Percentiles rank a stretch among this genome's conserved stretches.
Conservation (phyloP, 2,888 invertebrate species). For the Pachliopta kotzebuea region DNA sequence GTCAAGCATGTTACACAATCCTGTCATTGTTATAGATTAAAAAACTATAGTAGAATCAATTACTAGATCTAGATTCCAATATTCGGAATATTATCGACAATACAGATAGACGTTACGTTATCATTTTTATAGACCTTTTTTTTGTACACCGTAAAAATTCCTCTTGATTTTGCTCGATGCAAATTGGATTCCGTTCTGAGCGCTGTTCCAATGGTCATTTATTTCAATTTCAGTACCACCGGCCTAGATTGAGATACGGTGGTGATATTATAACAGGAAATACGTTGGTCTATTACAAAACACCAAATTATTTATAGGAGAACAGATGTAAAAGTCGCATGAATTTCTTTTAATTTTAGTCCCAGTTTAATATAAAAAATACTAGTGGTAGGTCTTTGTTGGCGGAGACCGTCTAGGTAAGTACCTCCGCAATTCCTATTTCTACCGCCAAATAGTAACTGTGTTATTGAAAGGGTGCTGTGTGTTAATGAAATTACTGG, state of each 20-base stretch:
- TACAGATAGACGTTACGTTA: not conserved
- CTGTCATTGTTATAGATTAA: too few relatives aligned
- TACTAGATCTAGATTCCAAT: not conserved
- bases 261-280: conserved; percentile 16
- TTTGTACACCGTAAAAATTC: conserved; percentile 33
- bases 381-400: too few relatives aligned
- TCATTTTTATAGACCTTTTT: not conserved
- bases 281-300: conserved; percentile 9
- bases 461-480: too few relatives aligned
- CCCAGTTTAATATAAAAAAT: too few relatives aligned
- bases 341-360: too few relatives aligned
- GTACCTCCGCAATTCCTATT: too few relatives aligned
- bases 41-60: too few relatives aligned
- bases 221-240: conserved; percentile 53
- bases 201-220: conserved; percentile 64
- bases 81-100: not conserved
- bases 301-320: not conserved
- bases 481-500: too few relatives aligned
- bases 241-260: conserved; percentile 45
- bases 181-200: conserved; percentile 67
- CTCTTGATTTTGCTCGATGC: conserved; percentile 61
- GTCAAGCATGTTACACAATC: too few relatives aligned
- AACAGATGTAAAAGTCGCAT: not conserved
- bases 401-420: too few relatives aligned
- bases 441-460: too few relatives aligned